Evolutionary conservation across 2,797 vertebrate genomes (phyloP).

Genomic region (Crocidura indochinensis): DNA sequence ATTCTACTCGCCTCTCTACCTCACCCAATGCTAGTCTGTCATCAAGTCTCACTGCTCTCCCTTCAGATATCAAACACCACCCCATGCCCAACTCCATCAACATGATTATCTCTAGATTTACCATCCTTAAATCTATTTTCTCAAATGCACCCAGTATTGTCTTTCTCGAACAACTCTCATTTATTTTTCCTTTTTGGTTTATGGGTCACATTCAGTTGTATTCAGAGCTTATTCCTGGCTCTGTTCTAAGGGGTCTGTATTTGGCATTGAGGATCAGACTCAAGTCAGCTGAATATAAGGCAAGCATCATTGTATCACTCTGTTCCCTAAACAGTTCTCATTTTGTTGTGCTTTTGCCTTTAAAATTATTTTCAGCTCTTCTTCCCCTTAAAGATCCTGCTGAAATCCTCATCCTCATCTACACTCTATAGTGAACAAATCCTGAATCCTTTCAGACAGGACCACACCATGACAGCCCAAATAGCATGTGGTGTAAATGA

Average conservation of each 20-base stretch:
- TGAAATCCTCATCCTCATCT: not conserved
- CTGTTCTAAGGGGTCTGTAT: too few relatives aligned
- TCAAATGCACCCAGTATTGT: not conserved
- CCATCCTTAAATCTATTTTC: constrained; percentile 25
- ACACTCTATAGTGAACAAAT: not conserved
- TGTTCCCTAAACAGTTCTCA: not conserved
- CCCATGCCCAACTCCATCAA: not conserved
- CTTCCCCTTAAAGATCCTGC: not conserved
- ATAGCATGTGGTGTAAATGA: not conserved
- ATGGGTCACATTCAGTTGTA: too few relatives aligned
- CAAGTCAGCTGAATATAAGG: not conserved
- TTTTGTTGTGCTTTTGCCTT: not conserved
- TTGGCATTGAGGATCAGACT: not conserved
- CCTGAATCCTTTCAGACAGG: not conserved
- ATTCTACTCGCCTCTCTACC: not conserved
- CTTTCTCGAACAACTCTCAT: not conserved
- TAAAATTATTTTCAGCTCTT: not conserved
- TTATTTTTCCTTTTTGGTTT: too few relatives aligned
- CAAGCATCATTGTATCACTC: not conserved
- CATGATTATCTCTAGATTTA: not conserved
- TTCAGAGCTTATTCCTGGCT: too few relatives aligned
- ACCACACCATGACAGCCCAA: not conserved
- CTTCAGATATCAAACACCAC: not conserved
- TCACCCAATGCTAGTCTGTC: not conserved
- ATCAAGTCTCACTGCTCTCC: not conserved